Evolutionary conservation across 2,888 invertebrate species (phyloP), one percentile per base, ranked within the genome.

Genomic region (Apamea crenata): DNA sequence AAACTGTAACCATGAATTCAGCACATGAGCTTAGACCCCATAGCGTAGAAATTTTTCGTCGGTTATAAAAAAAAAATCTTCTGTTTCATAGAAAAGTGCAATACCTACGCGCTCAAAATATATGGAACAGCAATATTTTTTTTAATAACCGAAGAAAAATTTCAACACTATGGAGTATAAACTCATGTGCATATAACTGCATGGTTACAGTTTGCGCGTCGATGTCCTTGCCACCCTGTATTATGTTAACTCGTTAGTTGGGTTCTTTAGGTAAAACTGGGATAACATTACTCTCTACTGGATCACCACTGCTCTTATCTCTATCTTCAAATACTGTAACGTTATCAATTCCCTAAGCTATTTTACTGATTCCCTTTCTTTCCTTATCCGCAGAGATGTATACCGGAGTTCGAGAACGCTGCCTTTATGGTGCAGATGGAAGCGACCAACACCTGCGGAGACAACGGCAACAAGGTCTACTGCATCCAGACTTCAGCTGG

Each of bases 341-440:
- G 12, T 56, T 71, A 36, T 18, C 25, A 56, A 56, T 59, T n/a
- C 4, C 21, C 1, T 53, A 18, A 12, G 12, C 10, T 29, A 44
- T 32, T 1, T 53, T 21, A 10, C 25, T 74, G 3, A 80, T 36
- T 47, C 8, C 32, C 7, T 67, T 18, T 36, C n/a, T 69, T 63
- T 50, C 29, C 21, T 65, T 29, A 16, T 47, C 81, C 74, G 56
- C 97, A 99, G 98, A 98, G 98, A 97, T 99, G 99, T 95, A 98
- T 99, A 91, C 99, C 99, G 0, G 99, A 99, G 91, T 99, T 99
- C 96, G 99, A 99, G 93, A 99, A 99, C 94, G 99, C 99, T 8
- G 99, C 99, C 16, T 99, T 98, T 96, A 98, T 98, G 93, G 97
- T 98, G 76, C 97, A 97, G 85, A 99, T 99, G 95, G 99, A 99